Percentiles rank a stretch among this genome's conserved stretches.
Conservation (phyloP, 1,140 invertebrate species). For the Oscheius sp. region DNA sequence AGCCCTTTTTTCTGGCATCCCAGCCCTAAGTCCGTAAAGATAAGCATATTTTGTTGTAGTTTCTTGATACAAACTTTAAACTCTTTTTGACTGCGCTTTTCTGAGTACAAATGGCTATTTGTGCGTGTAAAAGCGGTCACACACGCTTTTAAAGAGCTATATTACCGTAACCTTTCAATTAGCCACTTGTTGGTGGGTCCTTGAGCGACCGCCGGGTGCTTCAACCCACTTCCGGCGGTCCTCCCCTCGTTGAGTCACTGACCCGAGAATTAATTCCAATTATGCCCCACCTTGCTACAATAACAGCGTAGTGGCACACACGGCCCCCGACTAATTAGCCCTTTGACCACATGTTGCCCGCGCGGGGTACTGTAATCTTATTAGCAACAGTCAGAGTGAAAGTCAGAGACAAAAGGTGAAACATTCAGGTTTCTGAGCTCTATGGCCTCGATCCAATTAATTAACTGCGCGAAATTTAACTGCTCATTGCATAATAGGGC, state of each 20-base stretch:
- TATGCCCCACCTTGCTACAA: conserved; percentile 5
- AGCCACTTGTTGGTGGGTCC: too few species aligned
- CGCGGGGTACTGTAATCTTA: not conserved
- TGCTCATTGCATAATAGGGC: conserved; percentile 2
- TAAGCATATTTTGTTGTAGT: too few species aligned
- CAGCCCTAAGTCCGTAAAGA: too few species aligned
- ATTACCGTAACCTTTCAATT: too few species aligned
- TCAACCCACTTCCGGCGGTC: not conserved
- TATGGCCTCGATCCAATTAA: not conserved
- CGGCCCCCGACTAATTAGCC: not conserved
- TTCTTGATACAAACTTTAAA: too few species aligned
- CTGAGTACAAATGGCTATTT: too few species aligned
- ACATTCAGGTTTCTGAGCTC: not conserved
- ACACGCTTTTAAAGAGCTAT: too few species aligned
- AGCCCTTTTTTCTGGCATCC: too few species aligned
- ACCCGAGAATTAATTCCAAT: conserved; percentile 8
- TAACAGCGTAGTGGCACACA: conserved; percentile 1
- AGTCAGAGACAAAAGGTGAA: not conserved
- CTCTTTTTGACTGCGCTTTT: too few species aligned
- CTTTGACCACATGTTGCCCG: conserved; percentile 1
- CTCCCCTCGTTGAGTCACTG: not conserved
- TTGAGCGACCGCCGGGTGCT: too few species aligned
- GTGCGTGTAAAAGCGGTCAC: too few species aligned
- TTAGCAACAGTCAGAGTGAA: not conserved
- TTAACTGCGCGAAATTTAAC: not conserved